Evolutionary conservation across 2,797 vertebrate genomes (phyloP).

Genomic region (Argya squamiceps): DNA sequence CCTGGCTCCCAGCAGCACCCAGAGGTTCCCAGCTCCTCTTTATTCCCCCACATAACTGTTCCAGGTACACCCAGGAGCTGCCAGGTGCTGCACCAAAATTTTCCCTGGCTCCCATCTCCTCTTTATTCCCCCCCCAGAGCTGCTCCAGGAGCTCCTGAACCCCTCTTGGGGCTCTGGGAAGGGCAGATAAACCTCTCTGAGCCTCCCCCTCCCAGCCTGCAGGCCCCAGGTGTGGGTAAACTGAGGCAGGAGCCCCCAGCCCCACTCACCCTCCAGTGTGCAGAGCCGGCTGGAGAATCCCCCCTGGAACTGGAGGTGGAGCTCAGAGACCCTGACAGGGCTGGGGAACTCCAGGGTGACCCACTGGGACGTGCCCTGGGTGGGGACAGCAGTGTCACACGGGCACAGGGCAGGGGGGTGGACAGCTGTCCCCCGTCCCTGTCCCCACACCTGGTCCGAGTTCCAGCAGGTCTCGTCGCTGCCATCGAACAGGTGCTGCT

Average conservation of each 20-base stretch:
- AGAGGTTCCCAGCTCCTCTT: background rate
- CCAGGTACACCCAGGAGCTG: background rate
- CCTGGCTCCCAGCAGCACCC: background rate
- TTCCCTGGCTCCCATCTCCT: background rate
- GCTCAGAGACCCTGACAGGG: slow-evolving; percentile 77
- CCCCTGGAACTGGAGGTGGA: slow-evolving; percentile 95
- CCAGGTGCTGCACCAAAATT: background rate
- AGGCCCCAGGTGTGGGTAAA: background rate
- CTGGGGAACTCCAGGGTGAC: slow-evolving; percentile 87
- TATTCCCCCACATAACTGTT: too few relatives aligned
- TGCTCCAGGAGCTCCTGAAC: background rate
- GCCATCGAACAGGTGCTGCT: slow-evolving; percentile 90
- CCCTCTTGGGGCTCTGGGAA: background rate
- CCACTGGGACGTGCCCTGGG: slow-evolving; percentile 90
- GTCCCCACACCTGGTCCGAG: slow-evolving; percentile 86
- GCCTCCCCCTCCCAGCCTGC: rapidly evolving
- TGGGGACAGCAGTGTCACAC: background rate
- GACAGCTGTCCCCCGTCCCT: too few relatives aligned
- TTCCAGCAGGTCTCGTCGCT: slow-evolving; percentile 95
- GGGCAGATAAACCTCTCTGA: rapidly evolving
- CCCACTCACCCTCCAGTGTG: slow-evolving; percentile 84
- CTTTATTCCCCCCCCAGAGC: background rate
- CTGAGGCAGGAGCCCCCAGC: background rate
- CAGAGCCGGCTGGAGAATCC: slow-evolving; percentile 89
- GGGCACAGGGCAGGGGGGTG: background rate